Evolutionary conservation across 2,797 vertebrate genomes (phyloP).

Genomic region (Lepus townsendii): DNA sequence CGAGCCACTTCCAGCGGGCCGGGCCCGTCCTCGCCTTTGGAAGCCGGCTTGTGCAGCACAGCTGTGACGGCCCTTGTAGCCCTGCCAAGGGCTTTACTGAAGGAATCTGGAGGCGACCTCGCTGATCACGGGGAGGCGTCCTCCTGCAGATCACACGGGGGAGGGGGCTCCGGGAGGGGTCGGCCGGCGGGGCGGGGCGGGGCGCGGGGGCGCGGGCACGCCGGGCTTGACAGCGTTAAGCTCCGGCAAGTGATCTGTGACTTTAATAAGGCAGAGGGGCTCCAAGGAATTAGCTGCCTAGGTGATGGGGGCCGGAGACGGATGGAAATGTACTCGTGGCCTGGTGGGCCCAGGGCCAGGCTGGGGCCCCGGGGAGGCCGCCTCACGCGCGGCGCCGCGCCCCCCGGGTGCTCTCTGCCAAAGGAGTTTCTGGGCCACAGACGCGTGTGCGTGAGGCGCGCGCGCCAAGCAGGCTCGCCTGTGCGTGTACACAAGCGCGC

Average conservation of each 20-base stretch:
- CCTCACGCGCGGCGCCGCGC: conserved; percentile 93
- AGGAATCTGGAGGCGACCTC: conserved; percentile 98
- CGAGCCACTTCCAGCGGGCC: conserved; percentile 92
- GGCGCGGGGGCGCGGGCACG: conserved; percentile 78
- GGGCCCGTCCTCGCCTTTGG: conserved; percentile 93
- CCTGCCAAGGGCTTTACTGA: conserved; percentile 98
- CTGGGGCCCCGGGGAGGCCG: conserved; percentile 90
- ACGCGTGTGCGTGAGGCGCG: conserved; percentile 86
- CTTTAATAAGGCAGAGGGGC: conserved; percentile 98
- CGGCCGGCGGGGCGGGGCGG: conserved; percentile 46
- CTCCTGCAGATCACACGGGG: conserved; percentile 84
- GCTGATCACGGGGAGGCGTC: conserved; percentile 90
- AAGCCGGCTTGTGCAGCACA: conserved; percentile 96
- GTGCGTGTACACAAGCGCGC: neutral
- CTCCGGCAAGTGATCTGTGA: conserved; percentile 98
- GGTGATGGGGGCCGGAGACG: conserved; percentile 94
- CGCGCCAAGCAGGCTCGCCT: conserved; percentile 87
- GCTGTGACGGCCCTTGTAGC: conserved; percentile 97
- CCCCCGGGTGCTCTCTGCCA: conserved; percentile 89
- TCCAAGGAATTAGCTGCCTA: conserved; percentile 98
- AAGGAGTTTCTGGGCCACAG: conserved; percentile 89
- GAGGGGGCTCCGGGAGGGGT: conserved; percentile 81
- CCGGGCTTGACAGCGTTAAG: conserved; percentile 91
- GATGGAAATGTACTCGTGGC: conserved; percentile 92
- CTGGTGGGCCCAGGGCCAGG: conserved; percentile 92